These are phyloP conservation scores for Apodemus speciosus DNA, from an alignment of 2,113 vertebrate genomes.

Conservation along the genomic window DNA sequence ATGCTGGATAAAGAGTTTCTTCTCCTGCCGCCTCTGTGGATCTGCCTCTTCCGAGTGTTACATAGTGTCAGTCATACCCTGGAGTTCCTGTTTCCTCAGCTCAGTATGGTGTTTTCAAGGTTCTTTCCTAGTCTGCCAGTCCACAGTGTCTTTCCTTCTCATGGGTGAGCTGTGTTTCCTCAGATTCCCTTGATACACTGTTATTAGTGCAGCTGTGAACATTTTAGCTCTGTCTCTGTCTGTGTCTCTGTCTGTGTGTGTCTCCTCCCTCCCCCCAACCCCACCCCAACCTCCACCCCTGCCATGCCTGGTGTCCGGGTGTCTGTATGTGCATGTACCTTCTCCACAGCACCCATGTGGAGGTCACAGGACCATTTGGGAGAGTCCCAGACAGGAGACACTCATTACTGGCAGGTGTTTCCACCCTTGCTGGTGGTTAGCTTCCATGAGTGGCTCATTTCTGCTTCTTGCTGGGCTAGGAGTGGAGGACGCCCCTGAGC, in stretches of 20 bases:
- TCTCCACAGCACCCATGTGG: background rate
- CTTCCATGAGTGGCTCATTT: background rate
- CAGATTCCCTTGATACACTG: rapidly evolving
- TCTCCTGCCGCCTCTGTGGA: background rate
- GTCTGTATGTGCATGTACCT: background rate
- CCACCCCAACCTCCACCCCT: no score
- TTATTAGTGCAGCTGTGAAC: rapidly evolving
- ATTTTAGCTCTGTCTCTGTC: background rate
- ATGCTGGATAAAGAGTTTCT: no score
- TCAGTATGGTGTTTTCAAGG: rapidly evolving
- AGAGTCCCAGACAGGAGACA: background rate
- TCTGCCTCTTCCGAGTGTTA: no score
- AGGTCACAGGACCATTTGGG: background rate
- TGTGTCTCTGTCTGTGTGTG: rapidly evolving
- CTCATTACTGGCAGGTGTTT: background rate
- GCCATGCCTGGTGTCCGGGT: background rate
- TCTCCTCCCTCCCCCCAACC: no score
- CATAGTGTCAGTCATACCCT: rapidly evolving
- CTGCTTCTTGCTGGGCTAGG: background rate
- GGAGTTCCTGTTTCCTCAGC: no score
- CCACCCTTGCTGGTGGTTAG: background rate
- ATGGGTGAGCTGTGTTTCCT: rapidly evolving
- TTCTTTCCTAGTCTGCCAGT: no score
- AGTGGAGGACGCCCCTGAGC: background rate
- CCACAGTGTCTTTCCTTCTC: background rate